Evolutionary conservation across 2,797 vertebrate species (phyloP), one percentile per base, ranked within the genome.

Genomic region (Tiaroga cobitis): DNA sequence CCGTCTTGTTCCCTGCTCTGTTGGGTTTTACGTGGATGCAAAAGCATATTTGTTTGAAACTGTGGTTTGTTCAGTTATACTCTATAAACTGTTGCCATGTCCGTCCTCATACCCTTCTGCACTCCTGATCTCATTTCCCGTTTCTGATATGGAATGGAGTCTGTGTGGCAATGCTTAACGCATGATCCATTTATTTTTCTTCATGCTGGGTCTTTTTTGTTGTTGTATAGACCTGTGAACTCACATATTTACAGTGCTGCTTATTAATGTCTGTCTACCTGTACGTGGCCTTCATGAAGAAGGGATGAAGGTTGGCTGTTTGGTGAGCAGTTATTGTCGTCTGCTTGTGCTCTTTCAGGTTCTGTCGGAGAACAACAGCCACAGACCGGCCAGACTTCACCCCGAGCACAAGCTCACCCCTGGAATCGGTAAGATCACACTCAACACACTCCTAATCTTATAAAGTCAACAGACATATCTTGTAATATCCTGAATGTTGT

Each of bases 221-320:
- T 29, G 49, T 67, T 41, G n/a, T 26, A 51, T 51, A 13, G 79
- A 54, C 13, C 91, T 93, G 91, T 93, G 92, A 95, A 95, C 96
- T 97, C 96, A 96, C 93, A 93, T 90, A 92, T 95, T 88, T 82
- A 92, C 91, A 92, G 91, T 95, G 94, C 90, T 92, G 95, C 96
- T 95, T 96, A 96, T 96, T 97, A 96, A 97, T 95, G 93, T 90
- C 70, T 92, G 94, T 94, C 93, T 95, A 93, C 95, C 93, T 94
- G 92, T 91, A 93, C 93, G 94, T 74, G 94, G 92, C 90, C 92
- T 91, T 90, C 91, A 32, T 82, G 11, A 43, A 16, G 46, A 49
- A 34, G 37, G 89, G 91, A 32, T 72, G 72, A 49, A 65, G 21
- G 75, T 56, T 82, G 10, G 13, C 4, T 13, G 51, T 51, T 46